A percentile compares a stretch with the other conserved stretches of the same genome.
Evolutionary conservation across 1,140 invertebrate species (phyloP).

Genomic region (Chelonus insularis): DNA sequence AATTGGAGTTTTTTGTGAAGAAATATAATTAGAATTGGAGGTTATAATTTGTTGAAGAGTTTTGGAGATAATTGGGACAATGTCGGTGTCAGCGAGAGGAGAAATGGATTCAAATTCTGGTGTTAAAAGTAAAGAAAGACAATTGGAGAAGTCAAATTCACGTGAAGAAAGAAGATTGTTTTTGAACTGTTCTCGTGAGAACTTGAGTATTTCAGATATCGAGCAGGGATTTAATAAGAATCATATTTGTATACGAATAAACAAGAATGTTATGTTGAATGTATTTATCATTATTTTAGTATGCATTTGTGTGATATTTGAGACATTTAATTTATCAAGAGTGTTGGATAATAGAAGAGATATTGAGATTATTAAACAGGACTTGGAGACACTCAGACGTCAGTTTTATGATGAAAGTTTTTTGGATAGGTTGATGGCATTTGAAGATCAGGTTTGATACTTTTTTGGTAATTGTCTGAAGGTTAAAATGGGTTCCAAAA

Average conservation of each 20-base stretch:
- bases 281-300: constrained; percentile 38
- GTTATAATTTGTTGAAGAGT: no score
- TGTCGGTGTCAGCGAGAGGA: constrained; percentile 38
- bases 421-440: constrained; percentile 47
- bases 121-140: constrained; percentile 33
- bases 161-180: constrained; percentile 47
- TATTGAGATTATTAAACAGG: constrained; percentile 45
- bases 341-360: constrained; percentile 38
- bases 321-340: constrained; percentile 46
- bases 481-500: no score
- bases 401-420: constrained; percentile 45
- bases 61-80: no score
- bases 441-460: constrained; percentile 49
- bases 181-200: constrained; percentile 51
- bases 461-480: no score
- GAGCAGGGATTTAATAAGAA: constrained; percentile 46
- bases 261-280: constrained; percentile 39
- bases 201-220: constrained; percentile 49
- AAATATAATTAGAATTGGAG: no score
- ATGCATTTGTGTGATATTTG: constrained; percentile 39
- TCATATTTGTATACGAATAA: constrained; percentile 28
- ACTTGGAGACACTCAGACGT: constrained; percentile 49
- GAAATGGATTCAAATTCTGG: constrained; percentile 35
- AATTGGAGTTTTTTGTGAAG: no score
- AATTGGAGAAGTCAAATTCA: constrained; percentile 16